Base-by-base conservation (phyloP, 2,113 vertebrate genomes). In the Aspiorhynchus laticeps region DNA sequence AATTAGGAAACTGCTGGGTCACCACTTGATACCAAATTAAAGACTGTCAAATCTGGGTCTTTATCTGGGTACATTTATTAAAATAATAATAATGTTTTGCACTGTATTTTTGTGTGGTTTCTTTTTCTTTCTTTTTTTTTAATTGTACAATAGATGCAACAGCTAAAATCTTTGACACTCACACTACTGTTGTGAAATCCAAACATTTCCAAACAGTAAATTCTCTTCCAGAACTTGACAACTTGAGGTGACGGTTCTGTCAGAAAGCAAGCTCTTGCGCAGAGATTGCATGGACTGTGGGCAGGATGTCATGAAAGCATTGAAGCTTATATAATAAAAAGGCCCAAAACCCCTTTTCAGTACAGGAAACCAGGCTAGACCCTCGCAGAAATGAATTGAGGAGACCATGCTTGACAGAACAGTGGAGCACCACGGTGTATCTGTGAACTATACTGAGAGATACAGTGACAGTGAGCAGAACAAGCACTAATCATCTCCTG, bases 381-480 rank as follows among this genome's bases (percentile, higher is more conserved):
- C 24, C 56, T 41, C 81, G 61, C 56, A 9, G 74, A 81, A 88
- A 67, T 61, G 43, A 46, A 10, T 38, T n/a, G 85, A 88, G 88
- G 90, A 86, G 80, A 88, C 7, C 86, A 84, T 19, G 24, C 36
- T 80, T 85, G 88, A 89, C 88, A 87, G 41, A 86, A 83, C 79
- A 80, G 21, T 26, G n/a, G 7, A n/a, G 77, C 77, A 41, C 84
- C 48, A 61, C 63, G 65, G 76, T 51, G 76, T 69, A 87, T 89
- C 31, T 69, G 59, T 77, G 73, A 33, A 19, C 59, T 80, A 75
- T 75, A 46, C 5, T 46, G 41, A 46, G 38, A 75, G n/a, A 75
- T 46, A 46, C 33, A 43, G 21, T 84, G 61, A 15, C 38, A 48
- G 43, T 59, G 33, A 75, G 74, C 28, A 36, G 48, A 59, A 73